A percentile compares a stretch with the other conserved stretches of the same genome.
phyloP scores from a whole-genome alignment of 2,113 vertebrate genomes.

The Rutilus rutilus region DNA sequence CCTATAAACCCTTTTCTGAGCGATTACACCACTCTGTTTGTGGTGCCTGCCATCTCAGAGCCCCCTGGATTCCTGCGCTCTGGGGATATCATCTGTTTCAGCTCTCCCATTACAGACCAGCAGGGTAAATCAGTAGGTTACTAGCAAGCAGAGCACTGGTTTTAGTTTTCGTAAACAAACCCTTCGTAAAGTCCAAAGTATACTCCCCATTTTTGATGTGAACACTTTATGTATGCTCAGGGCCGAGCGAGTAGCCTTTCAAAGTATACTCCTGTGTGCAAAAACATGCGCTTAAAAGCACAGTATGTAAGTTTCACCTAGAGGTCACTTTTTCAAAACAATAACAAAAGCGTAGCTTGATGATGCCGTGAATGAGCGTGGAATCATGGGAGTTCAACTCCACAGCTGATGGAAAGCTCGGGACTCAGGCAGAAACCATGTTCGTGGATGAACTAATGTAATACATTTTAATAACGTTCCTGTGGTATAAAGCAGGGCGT shows the following conservation, averaged over 20 bases:
- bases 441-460: too few relatives aligned
- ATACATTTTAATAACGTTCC: too few relatives aligned
- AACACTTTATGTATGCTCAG: neutral
- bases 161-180: neutral
- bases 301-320: too few relatives aligned
- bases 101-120: constrained; percentile 64
- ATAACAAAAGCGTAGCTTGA: too few relatives aligned
- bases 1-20: constrained; percentile 67
- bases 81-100: constrained; percentile 78
- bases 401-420: too few relatives aligned
- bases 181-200: neutral
- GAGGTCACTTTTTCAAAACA: too few relatives aligned
- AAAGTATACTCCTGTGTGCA: neutral
- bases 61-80: constrained; percentile 54
- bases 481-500: too few relatives aligned
- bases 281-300: too few relatives aligned
- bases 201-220: neutral
- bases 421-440: too few relatives aligned
- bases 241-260: neutral
- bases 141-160: neutral
- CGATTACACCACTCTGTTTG: constrained; percentile 72
- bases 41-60: constrained; percentile 71
- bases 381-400: too few relatives aligned
- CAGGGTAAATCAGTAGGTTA: constrained; percentile 61
- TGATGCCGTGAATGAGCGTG: too few relatives aligned